Evolutionary conservation across 2,888 invertebrate genomes (phyloP), one percentile per base, ranked within the genome.

Genomic region (Barypeithes pellucidus): DNA sequence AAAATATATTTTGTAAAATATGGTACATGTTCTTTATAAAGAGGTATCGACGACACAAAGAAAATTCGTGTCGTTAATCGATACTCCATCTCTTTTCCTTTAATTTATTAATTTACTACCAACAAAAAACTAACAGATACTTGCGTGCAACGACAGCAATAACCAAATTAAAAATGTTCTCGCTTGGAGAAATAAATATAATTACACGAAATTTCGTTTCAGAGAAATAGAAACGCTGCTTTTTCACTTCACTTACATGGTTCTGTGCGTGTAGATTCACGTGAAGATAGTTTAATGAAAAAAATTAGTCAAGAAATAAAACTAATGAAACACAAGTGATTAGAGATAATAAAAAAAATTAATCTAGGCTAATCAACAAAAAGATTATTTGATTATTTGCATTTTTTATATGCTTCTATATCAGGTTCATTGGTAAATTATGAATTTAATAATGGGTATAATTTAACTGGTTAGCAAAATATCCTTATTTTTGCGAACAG

Each of bases 171-270:
- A 62, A 68, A 68, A 67, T 59, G 59, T 47, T 50, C 36, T 67
- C 50, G 60, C 67, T 29, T 20, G 67, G 33, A 69, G 59, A 59
- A 67, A 69, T 61, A 50, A 1, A 39, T 16, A 47, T 62, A 69
- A 69, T 69, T 62, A 52, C 61, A 47, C 3, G 41, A 69, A 70
- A 70, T 63, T 63, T 70, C n/a, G 45, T 63, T 70, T 70, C 70
- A 45, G 36, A 57, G 70, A 70, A 70, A 70, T 63, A 70, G 63
- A 69, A 69, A 63, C 69, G 52, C 18, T 52, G 63, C 70, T 59
- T 63, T 70, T 65, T 70, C 70, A 59, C 57, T 63, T 65, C 63
- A 63, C 54, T 63, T 70, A 65, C 70, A 65, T 45, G 70, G 70
- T 62, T 62, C 41, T 52, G 69, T 69, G 69, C 69, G 69, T 70